Conservation (phyloP, 2,888 invertebrate species). For the Nematopogon swammerdamellus region DNA sequence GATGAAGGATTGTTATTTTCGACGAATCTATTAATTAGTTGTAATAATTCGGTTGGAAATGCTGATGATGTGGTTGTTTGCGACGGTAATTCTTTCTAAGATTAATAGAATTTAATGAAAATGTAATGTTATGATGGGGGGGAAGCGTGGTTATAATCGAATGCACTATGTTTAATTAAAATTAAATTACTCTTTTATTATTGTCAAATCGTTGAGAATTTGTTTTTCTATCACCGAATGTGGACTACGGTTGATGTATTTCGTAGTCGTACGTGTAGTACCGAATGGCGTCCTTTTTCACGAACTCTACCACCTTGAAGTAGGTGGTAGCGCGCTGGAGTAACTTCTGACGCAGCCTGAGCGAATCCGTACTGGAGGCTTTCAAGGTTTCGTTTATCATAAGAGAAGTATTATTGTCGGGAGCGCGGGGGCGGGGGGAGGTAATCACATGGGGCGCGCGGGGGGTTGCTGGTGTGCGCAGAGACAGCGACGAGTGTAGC, state of each 20-base stretch:
- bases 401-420: constrained; percentile 20
- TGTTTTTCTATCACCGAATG: too few species aligned
- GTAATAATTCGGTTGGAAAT: too few species aligned
- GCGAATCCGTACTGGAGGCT: constrained; percentile 26
- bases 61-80: too few species aligned
- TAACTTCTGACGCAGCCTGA: constrained; percentile 43
- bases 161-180: too few species aligned
- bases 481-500: too few species aligned
- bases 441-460: not conserved
- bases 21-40: too few species aligned
- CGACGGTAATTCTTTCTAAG: too few species aligned
- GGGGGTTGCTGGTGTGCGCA: not conserved
- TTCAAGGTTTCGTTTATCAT: constrained; percentile 20
- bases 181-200: not conserved
- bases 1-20: too few species aligned
- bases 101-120: too few species aligned
- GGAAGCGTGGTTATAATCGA: too few species aligned
- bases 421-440: not conserved
- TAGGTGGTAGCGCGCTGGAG: constrained; percentile 40
- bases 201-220: too few species aligned
- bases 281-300: constrained; percentile 50
- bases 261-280: constrained; percentile 46
- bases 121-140: too few species aligned
- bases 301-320: constrained; percentile 44
- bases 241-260: constrained; percentile 33